Evolutionary conservation across 2,888 invertebrate species (phyloP), one percentile per base, ranked within the genome.

Genomic region (Ariolimax columbianus): DNA sequence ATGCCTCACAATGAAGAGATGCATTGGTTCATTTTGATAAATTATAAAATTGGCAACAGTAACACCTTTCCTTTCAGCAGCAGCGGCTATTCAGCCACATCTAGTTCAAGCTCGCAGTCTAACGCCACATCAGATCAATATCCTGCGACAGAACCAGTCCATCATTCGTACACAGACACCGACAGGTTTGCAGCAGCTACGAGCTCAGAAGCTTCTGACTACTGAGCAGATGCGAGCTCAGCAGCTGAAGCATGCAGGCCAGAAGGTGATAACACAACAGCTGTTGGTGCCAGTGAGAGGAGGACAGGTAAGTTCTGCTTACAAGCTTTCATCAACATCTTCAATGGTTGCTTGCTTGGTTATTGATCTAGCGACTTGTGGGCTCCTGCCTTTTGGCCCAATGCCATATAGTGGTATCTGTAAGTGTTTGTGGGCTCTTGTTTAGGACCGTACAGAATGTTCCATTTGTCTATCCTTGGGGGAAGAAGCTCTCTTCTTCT

Each of bases 211-310:
- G 86, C 88, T 91, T 86, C 82, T 84, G 30, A 87, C 88, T 77
- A 86, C 85, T 55, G 86, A 87, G 43, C 88, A 89, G 84, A 63
- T 89, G 38, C 87, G 90, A 88, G 87, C 90, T n/a, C 86, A 87
- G 68, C 89, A 88, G 33, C 43, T 90, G 14, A 89, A 90, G 66
- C 90, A 90, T 68, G 89, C 89, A 70, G 89, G 88, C 59, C 89
- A 89, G 85, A 87, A 88, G 66, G 59, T 95, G 55, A 94, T 95
- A 1, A 94, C 30, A 93, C 95, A 72, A 93, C 95, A 83, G 93
- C 95, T 86, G 30, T 77, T 86, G 63, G 82, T 89, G 80, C 89
- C 90, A 70, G 86, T 89, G 23, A 82, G 85, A 33, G 73, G 80
- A 79, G 88, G 85, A 59, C 89, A 77, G 86, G 88, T 84, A 86